phyloP scores from a whole-genome alignment of 2,888 invertebrate species.

The Azorinus chamasolen region DNA sequence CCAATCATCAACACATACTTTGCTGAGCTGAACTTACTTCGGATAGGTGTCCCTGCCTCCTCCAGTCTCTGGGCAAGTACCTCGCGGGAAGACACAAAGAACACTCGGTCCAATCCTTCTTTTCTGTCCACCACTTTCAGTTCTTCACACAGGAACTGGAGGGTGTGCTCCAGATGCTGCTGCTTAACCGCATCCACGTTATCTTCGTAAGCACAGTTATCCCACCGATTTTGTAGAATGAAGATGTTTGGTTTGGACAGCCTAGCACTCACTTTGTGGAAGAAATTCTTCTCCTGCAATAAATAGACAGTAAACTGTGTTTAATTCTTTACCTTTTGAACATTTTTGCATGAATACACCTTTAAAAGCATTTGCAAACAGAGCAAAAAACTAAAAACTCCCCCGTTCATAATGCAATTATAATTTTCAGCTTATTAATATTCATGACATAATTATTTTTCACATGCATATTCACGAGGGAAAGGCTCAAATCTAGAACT shows the following conservation, averaged over 20 bases:
- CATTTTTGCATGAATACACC: too few species aligned
- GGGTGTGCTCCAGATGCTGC: conserved; percentile 97
- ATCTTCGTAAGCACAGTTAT: conserved; percentile 98
- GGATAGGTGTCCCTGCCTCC: conserved; percentile 84
- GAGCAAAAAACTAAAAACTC: too few species aligned
- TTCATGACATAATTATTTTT: too few species aligned
- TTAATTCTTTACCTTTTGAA: too few species aligned
- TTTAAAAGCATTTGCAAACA: too few species aligned
- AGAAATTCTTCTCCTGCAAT: conserved; percentile 98
- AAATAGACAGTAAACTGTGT: too few species aligned
- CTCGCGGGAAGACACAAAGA: conserved; percentile 99
- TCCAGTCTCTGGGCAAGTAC: conserved; percentile 90
- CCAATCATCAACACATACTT: too few species aligned
- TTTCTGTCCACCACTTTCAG: conserved; percentile 92
- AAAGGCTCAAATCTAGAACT: too few species aligned
- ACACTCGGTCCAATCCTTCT: conserved; percentile 92
- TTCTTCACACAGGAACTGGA: conserved; percentile 97
- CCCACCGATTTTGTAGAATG: conserved; percentile 99
- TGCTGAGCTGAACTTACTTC: too few species aligned
- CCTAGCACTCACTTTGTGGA: conserved; percentile 98
- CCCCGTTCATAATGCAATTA: too few species aligned
- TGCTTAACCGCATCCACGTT: conserved; percentile 97
- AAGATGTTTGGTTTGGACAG: conserved; percentile 99
- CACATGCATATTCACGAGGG: too few species aligned
- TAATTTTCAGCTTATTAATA: too few species aligned